phyloP scores from a whole-genome alignment of 2,113 vertebrate genomes.

The Aythya baeri region DNA sequence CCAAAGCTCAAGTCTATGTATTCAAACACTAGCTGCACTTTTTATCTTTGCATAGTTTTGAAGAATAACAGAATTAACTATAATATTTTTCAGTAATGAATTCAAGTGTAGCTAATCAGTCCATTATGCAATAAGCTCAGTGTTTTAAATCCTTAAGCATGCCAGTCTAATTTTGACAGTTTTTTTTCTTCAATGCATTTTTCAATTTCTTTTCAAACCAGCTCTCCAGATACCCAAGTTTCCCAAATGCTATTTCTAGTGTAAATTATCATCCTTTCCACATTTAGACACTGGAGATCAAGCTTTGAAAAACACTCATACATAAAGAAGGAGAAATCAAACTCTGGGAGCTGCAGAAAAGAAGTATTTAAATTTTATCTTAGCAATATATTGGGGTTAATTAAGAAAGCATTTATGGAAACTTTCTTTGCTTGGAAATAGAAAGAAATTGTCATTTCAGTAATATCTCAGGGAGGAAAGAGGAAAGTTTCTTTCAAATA shows the following conservation, averaged over 20 bases:
- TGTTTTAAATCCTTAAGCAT: background rate
- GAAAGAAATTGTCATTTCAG: slow-evolving; percentile 8
- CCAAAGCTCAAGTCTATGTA: background rate
- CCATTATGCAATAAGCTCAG: background rate
- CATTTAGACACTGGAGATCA: slow-evolving; percentile 25
- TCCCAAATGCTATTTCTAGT: slow-evolving; percentile 1
- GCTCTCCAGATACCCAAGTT: slow-evolving; percentile 8
- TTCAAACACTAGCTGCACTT: background rate
- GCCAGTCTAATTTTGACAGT: slow-evolving; percentile 19
- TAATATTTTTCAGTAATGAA: background rate
- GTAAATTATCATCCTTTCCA: slow-evolving; percentile 49
- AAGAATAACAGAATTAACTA: background rate
- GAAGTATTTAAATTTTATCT: background rate
- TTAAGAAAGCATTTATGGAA: slow-evolving; percentile 37
- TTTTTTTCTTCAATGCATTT: slow-evolving; percentile 30
- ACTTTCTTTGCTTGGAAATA: background rate
- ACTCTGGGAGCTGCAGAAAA: slow-evolving; percentile 1
- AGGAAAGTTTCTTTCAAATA: slow-evolving; percentile 20
- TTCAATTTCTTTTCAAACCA: slow-evolving; percentile 42
- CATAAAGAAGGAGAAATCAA: background rate
- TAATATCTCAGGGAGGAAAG: background rate
- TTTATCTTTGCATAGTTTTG: slow-evolving; percentile 11
- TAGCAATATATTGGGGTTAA: background rate
- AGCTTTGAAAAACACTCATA: background rate
- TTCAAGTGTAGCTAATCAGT: slow-evolving; percentile 12